phyloP scores from a whole-genome alignment of 2,888 invertebrate species.

The Allophyes oxyacanthae region DNA sequence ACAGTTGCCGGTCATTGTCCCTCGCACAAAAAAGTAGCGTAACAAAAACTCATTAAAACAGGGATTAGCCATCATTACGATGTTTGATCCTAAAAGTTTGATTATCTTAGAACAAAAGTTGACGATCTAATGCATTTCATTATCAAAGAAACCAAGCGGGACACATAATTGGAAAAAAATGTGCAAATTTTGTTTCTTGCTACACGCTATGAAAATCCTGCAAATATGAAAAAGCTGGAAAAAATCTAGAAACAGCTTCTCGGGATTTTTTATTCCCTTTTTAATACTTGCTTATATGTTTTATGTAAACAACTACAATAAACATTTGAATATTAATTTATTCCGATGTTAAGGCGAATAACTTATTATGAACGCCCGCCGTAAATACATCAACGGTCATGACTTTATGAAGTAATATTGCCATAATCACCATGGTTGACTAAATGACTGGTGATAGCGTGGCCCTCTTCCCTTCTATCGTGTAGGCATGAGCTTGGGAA shows the following conservation, averaged over 20 bases:
- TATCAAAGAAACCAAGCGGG: slow-evolving; percentile 52
- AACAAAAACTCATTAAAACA: slow-evolving; percentile 59
- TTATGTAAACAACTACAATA: too few species aligned
- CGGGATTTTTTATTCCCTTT: slow-evolving; percentile 4
- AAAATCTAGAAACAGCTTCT: not conserved
- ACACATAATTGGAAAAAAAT: slow-evolving; percentile 45
- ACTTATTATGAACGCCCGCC: too few species aligned
- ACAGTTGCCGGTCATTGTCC: slow-evolving; percentile 1
- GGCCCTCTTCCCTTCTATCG: too few species aligned
- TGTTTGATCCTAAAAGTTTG: slow-evolving; percentile 56
- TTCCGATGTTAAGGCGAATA: too few species aligned
- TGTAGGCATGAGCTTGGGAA: too few species aligned
- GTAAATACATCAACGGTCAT: too few species aligned
- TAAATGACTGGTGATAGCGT: too few species aligned
- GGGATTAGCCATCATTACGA: slow-evolving; percentile 51
- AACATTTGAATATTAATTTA: too few species aligned
- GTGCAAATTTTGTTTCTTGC: slow-evolving; percentile 14
- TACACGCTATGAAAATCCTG: slow-evolving; percentile 14
- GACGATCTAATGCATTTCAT: slow-evolving; percentile 58
- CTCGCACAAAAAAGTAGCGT: slow-evolving; percentile 18
- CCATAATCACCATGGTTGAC: too few species aligned
- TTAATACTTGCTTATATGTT: too few species aligned
- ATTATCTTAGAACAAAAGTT: slow-evolving; percentile 58
- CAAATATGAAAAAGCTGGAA: not conserved
- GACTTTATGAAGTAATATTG: too few species aligned